Base-by-base conservation (phyloP, 2,888 invertebrate genomes). In the Eutolmus rufibarbis region DNA sequence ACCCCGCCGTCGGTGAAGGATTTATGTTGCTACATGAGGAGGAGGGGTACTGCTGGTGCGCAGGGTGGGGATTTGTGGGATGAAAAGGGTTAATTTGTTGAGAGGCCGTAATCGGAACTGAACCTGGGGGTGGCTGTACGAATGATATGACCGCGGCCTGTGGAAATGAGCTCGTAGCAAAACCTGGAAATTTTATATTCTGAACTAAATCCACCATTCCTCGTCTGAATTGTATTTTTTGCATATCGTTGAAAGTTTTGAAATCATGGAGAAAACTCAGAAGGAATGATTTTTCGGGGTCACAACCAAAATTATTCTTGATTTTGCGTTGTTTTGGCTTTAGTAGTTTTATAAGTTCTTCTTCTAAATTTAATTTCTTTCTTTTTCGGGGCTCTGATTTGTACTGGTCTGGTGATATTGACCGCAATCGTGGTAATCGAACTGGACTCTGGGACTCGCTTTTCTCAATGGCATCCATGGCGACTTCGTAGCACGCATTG, bases 171-270 rank as follows among this genome's bases (percentile, higher is more conserved):
- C 34, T 82, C 1, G 81, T 23, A 19, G 56, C 31, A 56, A 57
- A 23, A 5, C 56, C 51, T 34, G 46, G 51, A 56, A 82, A 31
- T 31, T 82, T 82, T 57, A 82, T 34, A 56, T 82, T 82, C 31
- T 82, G 46, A 5, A 82, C 46, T 16, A 82, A 34, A 19, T 51
- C 28, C 19, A 82, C 34, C 14, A 82, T 82, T 12, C 81, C 81
- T 28, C 46, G 31, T 57, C 19, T 82, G 37, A 82, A 82, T 34
- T 82, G 81, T 31, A 82, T 51, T 34, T 82, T 82, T 82, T 82
- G 81, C 34, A 82, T 57, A 2, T 82, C 81, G 4, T 23, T 82
- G 8, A 82, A 46, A 56, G 28, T 57, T 31, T 56, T 82, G 19
- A 82, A 56, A 37, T 82, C 81, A 51, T 56, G 34, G 19, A 82